These are phyloP conservation scores for Anguilla anguilla DNA, from an alignment of 2,797 vertebrate genomes.

Conservation along the genomic window DNA sequence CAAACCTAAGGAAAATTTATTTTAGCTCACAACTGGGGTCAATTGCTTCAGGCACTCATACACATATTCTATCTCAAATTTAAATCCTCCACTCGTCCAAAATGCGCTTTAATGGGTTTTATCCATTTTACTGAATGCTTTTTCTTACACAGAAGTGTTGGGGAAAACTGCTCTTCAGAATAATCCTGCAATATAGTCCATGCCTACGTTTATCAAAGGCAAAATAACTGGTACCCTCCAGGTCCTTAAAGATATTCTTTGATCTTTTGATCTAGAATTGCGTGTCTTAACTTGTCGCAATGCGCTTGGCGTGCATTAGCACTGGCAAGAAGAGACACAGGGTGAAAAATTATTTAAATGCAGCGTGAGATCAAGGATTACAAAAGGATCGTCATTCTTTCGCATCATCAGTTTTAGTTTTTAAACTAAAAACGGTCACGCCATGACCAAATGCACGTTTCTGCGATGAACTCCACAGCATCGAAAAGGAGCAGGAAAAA, in stretches of 20 bases:
- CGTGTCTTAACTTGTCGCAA: slow-evolving; percentile 28
- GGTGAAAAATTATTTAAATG: not conserved
- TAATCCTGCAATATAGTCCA: slow-evolving; percentile 8
- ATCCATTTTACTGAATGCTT: not conserved
- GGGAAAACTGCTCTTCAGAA: not conserved
- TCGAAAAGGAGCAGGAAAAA: not conserved
- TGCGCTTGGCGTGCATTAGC: not conserved
- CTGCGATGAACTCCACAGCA: too few species aligned
- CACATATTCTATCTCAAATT: not conserved
- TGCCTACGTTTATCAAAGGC: slow-evolving; percentile 23
- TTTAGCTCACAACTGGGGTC: not conserved
- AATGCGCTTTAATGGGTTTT: not conserved
- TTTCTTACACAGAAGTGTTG: not conserved
- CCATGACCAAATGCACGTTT: not conserved
- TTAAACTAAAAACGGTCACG: not conserved
- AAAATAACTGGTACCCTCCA: slow-evolving; percentile 17
- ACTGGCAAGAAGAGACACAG: not conserved
- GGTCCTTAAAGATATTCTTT: slow-evolving; percentile 22
- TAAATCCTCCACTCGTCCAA: not conserved
- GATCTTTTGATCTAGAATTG: slow-evolving; percentile 27
- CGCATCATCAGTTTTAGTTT: not conserved
- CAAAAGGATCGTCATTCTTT: not conserved
- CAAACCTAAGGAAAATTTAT: not conserved
- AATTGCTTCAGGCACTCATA: not conserved
- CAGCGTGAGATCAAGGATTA: not conserved